Conservation (phyloP, 2,113 vertebrate species). For the Campylomormyrus tamandua region DNA sequence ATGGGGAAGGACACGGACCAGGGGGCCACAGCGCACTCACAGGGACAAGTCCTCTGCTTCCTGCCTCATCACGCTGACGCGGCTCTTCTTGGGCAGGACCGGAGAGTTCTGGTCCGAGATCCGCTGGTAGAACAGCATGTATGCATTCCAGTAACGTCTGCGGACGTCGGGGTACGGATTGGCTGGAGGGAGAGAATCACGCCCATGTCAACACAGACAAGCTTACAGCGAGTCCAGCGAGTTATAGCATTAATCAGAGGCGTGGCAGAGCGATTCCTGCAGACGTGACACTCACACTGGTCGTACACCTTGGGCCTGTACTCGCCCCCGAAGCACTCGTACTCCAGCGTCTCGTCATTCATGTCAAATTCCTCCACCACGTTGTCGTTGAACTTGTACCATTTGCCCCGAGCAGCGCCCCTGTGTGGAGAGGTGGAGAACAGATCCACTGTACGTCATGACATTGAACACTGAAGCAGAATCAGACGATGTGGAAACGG, state of each 20-base stretch:
- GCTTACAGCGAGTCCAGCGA: background rate
- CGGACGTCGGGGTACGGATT: slow-evolving; percentile 93
- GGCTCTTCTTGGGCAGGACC: slow-evolving; percentile 90
- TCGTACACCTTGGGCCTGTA: slow-evolving; percentile 97
- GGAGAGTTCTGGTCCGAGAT: slow-evolving; percentile 94
- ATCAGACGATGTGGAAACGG: background rate
- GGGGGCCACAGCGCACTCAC: slow-evolving; percentile 60
- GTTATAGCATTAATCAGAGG: background rate
- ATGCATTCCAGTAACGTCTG: slow-evolving; percentile 95
- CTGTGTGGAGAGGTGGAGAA: slow-evolving; percentile 43
- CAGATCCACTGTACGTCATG: background rate
- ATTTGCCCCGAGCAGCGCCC: slow-evolving; percentile 81
- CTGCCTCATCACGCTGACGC: slow-evolving; percentile 92
- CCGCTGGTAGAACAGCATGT: slow-evolving; percentile 97
- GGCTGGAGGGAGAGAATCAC: slow-evolving; percentile 53
- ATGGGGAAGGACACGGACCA: background rate
- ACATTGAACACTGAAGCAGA: background rate
- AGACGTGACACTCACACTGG: slow-evolving; percentile 74
- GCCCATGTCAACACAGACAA: background rate
- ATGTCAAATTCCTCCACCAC: slow-evolving; percentile 95
- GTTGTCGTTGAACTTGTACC: slow-evolving; percentile 98
- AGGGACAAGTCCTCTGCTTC: slow-evolving; percentile 91
- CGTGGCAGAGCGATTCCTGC: background rate
- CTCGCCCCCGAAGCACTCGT: slow-evolving; percentile 96
- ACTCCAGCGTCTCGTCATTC: slow-evolving; percentile 91